Evolutionary conservation across 2,888 invertebrate species (phyloP).

Genomic region (Cantharis rustica): DNA sequence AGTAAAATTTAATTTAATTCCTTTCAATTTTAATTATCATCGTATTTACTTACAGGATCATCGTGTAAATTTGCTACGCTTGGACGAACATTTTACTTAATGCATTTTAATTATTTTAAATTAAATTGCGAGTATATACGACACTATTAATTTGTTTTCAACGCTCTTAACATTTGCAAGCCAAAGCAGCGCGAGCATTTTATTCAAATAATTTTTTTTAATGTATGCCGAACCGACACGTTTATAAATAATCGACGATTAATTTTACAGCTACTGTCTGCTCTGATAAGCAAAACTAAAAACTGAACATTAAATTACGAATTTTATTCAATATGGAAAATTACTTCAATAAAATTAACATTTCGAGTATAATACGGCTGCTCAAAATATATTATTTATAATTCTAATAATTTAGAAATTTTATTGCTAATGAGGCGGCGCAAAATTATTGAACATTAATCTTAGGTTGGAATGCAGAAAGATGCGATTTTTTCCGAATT

Average conservation of each 20-base stretch:
- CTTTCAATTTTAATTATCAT: not conserved
- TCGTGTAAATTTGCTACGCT: not conserved
- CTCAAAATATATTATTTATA: not conserved
- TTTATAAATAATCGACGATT: not conserved
- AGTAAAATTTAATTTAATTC: not conserved
- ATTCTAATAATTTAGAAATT: not conserved
- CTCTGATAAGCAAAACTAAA: not conserved
- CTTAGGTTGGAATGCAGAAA: not conserved
- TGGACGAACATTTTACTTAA: not conserved
- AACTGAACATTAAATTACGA: not conserved
- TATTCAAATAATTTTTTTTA: not conserved
- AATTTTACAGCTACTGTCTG: not conserved
- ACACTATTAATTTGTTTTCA: not conserved
- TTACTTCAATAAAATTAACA: not conserved
- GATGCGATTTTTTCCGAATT: not conserved
- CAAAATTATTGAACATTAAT: not conserved
- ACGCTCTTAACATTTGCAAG: not conserved
- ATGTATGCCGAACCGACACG: not conserved
- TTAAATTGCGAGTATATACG: not conserved
- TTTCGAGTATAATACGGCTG: not conserved
- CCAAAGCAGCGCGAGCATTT: not conserved
- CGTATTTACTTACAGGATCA: not conserved
- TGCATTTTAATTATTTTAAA: not conserved
- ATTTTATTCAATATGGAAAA: not conserved
- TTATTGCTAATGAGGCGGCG: not conserved